These are phyloP conservation scores for Myrmecobius fasciatus DNA, from an alignment of 2,113 vertebrate species.

Conservation along the genomic window DNA sequence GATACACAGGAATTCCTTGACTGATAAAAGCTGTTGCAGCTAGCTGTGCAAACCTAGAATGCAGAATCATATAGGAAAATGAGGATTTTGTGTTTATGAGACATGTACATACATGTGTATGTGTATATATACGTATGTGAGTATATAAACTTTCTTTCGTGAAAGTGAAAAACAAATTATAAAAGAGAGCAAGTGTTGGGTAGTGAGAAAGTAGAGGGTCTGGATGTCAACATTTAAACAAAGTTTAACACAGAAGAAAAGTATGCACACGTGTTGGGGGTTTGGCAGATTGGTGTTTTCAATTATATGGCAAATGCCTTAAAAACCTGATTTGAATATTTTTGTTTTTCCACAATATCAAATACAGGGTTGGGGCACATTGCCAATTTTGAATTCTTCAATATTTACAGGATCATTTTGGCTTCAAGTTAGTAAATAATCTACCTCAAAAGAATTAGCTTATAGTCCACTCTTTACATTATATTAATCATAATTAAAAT, in stretches of 20 bases:
- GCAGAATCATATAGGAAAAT: not conserved
- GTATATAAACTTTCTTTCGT: too few species aligned
- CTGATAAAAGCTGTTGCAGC: conserved; percentile 92
- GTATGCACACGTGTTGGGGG: too few species aligned
- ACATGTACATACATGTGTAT: too few species aligned
- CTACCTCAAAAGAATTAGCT: not conserved
- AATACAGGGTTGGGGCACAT: not conserved
- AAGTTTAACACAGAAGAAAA: not conserved
- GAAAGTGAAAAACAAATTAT: not conserved
- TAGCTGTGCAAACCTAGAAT: conserved; percentile 89
- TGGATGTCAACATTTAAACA: not conserved
- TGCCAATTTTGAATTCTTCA: not conserved
- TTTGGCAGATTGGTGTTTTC: not conserved
- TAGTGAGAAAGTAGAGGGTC: not conserved
- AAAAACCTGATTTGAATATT: not conserved
- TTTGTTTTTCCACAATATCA: not conserved
- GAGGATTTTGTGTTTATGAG: not conserved
- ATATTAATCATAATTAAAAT: not conserved
- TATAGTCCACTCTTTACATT: not conserved
- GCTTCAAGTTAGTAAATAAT: not conserved
- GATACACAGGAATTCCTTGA: conserved; percentile 91
- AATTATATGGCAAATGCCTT: not conserved
- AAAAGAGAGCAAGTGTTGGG: not conserved
- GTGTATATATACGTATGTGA: too few species aligned
- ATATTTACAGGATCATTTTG: not conserved